These are phyloP conservation scores for Falco biarmicus DNA, from an alignment of 2,797 vertebrate species.

Conservation along the genomic window DNA sequence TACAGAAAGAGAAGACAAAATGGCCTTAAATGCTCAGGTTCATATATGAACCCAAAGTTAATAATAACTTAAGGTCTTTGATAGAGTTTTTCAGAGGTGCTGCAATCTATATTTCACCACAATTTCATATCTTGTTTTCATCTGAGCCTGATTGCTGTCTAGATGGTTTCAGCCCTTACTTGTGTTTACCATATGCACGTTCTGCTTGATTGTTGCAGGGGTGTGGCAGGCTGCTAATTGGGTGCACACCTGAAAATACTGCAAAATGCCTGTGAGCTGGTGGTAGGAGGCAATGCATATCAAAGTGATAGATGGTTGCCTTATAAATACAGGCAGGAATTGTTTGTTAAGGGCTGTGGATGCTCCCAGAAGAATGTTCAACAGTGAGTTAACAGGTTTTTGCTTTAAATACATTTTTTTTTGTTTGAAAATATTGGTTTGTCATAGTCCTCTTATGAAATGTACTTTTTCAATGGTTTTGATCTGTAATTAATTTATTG, in stretches of 20 bases:
- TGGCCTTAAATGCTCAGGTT: neutral
- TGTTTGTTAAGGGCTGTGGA: neutral
- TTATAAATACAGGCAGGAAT: neutral
- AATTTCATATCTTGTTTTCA: neutral
- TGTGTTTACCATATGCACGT: neutral
- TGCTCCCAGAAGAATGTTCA: neutral
- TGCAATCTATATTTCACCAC: neutral
- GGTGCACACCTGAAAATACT: neutral
- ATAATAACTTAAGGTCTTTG: neutral
- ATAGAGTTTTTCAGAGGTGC: neutral
- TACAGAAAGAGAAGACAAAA: neutral
- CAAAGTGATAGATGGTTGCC: neutral
- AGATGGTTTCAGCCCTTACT: neutral
- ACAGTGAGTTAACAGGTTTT: neutral
- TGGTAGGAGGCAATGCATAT: neutral
- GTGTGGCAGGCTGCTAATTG: neutral
- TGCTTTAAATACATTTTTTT: neutral
- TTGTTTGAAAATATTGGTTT: neutral
- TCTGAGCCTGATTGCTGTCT: neutral
- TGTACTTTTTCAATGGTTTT: neutral
- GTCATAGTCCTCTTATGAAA: neutral
- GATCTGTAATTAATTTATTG: neutral
- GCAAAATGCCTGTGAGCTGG: neutral
- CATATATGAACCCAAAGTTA: neutral
- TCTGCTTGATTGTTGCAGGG: neutral